Percentiles rank a stretch among this genome's conserved stretches.
Evolutionary conservation across 1,140 invertebrate genomes (phyloP).

Genomic region (Argopecten irradians): DNA sequence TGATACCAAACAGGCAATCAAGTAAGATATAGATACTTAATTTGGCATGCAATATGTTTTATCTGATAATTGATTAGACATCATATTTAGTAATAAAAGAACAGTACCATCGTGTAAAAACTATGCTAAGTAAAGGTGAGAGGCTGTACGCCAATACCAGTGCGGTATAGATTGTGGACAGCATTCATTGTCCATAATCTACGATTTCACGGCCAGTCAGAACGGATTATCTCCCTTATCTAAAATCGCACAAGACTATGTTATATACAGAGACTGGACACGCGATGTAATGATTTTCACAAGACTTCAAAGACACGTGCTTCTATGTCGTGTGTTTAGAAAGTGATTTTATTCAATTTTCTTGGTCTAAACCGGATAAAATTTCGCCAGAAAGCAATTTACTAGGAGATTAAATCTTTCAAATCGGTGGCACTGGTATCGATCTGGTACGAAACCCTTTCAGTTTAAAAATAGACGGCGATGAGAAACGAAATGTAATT

Average conservation of each 20-base stretch:
- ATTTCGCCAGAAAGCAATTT: slow-evolving; percentile 21
- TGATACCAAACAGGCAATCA: no score
- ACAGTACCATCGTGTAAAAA: no score
- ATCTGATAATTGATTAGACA: no score
- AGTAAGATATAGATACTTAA: no score
- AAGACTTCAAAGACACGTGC: slow-evolving; percentile 8
- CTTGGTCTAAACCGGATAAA: background rate
- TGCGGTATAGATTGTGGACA: background rate
- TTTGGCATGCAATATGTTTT: no score
- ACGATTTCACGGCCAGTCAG: background rate
- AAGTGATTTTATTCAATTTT: slow-evolving; percentile 19
- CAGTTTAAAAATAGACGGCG: background rate
- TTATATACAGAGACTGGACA: background rate
- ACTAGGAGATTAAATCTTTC: slow-evolving; percentile 8
- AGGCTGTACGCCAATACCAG: background rate
- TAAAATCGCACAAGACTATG: background rate
- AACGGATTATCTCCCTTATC: background rate
- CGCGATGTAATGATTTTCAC: background rate
- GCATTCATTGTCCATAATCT: background rate
- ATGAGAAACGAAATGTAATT: background rate
- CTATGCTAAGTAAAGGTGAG: background rate
- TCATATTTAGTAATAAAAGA: no score
- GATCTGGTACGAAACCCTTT: background rate
- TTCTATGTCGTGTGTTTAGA: background rate
- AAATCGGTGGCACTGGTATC: background rate